Evolutionary conservation across 2,113 vertebrate species (phyloP).

Genomic region (Pogonocichla stellata): DNA sequence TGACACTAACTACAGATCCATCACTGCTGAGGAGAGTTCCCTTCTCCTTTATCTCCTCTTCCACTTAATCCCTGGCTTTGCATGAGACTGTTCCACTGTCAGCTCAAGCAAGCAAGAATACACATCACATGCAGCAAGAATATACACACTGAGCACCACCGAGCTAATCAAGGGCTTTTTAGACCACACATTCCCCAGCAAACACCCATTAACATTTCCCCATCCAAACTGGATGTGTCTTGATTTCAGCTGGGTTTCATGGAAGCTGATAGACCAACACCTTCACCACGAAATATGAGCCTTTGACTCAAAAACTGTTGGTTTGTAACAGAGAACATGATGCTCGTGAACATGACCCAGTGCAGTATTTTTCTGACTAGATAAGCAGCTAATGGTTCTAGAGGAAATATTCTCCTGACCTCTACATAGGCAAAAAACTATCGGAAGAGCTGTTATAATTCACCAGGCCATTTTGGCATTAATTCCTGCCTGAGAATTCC

Average conservation of each 20-base stretch:
- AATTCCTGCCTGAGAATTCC: neutral
- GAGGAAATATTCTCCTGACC: neutral
- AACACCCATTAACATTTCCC: neutral
- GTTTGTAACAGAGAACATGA: neutral
- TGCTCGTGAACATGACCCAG: neutral
- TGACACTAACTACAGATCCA: neutral
- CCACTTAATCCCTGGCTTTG: neutral
- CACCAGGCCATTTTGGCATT: neutral
- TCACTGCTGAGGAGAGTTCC: neutral
- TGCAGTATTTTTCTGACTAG: neutral
- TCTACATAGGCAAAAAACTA: neutral
- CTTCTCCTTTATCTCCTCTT: neutral
- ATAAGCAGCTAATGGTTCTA: neutral
- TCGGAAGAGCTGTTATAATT: neutral
- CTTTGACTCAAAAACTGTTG: neutral
- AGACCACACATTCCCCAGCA: neutral
- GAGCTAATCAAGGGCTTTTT: neutral
- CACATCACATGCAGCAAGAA: neutral
- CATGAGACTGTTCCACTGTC: neutral
- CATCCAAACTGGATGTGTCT: neutral
- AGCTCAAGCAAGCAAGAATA: neutral
- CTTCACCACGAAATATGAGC: neutral
- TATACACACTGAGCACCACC: neutral
- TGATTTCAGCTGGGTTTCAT: neutral
- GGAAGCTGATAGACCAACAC: neutral